Base-by-base conservation (phyloP, 1,140 invertebrate genomes). In the Hydropsyche tenuis region DNA sequence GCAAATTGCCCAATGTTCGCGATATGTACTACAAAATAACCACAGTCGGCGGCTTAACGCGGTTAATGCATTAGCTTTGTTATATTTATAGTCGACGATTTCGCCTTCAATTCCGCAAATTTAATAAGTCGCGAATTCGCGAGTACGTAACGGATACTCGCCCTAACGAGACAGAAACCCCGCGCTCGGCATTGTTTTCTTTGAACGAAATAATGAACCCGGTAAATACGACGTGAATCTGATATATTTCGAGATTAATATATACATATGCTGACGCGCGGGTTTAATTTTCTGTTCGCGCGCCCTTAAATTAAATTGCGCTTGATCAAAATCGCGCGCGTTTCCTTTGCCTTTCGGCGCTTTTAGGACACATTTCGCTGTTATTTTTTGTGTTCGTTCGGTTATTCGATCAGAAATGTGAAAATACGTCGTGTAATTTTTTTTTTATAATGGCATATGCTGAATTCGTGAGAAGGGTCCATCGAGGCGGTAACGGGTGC, bases 401-500 rank as follows among this genome's bases (percentile, higher is more conserved):
- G 30, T 37, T 37, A 37, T 37, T 37, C 30, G 9, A 9, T 37
- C 30, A 4, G 30, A 37, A 37, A 37, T 37, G 30, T 37, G 30
- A 37, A 37, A 37, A 37, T 37, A 9, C 30, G 3, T 9, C 30
- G 30, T 37, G 9, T 9, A 37, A 37, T 37, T 37, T 37, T 37
- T 37, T 37, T 37, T 37, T 37, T 37, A 37, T 37, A 37, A 37
- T 37, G 30, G 30, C 30, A 37, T 37, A 37, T n/a, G 56, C 14
- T 60, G 20, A 60, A 60, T 60, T 60, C 23, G 18, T 60, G 56
- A 60, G 23, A 60, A 60, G 56, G 56, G 56, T 60, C 14, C 22
- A 22, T 60, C 56, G 7, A 9, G 1, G 7, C 9, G 11, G 6
- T 23, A 22, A 9, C 51, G 22, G 51, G 51, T 56, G 20, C 22